Conservation (phyloP, 2,888 invertebrate species). For the Calephelis perditalis region DNA sequence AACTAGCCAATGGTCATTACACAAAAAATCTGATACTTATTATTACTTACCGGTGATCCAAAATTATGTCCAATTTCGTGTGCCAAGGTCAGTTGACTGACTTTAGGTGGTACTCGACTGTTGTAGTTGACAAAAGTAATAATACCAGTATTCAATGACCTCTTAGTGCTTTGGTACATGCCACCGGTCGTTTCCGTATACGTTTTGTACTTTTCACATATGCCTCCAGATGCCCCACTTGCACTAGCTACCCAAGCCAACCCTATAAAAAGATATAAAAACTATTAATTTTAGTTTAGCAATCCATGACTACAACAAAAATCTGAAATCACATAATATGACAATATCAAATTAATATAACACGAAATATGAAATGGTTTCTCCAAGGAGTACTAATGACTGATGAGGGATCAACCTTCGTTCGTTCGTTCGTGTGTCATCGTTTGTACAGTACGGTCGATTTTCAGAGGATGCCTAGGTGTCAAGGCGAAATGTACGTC, state of each 20-base stretch:
- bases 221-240: slow-evolving; percentile 97
- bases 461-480: too few relatives aligned
- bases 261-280: slow-evolving; percentile 67
- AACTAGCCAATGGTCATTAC: too few relatives aligned
- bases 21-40: too few relatives aligned
- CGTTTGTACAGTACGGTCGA: too few relatives aligned
- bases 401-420: too few relatives aligned
- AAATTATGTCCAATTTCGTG: slow-evolving; percentile 99
- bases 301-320: too few relatives aligned
- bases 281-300: slow-evolving; percentile 3
- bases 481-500: too few relatives aligned
- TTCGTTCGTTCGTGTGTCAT: too few relatives aligned
- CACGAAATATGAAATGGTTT: too few relatives aligned
- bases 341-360: too few relatives aligned
- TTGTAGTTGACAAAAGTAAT: slow-evolving; percentile 99
- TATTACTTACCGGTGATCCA: slow-evolving; percentile 91
- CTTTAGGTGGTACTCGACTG: slow-evolving; percentile 96
- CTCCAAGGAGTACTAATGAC: too few relatives aligned
- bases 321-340: too few relatives aligned
- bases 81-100: slow-evolving; percentile 97
- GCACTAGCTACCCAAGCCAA: slow-evolving; percentile 99
- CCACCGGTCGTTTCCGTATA: slow-evolving; percentile 97
- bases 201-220: slow-evolving; percentile 98
- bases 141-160: slow-evolving; percentile 98
- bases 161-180: slow-evolving; percentile 94